Percentiles rank a stretch among this genome's conserved stretches.
These are phyloP conservation scores for Galagoides demidoff DNA, from an alignment of 2,797 vertebrate species.

Conservation along the genomic window DNA sequence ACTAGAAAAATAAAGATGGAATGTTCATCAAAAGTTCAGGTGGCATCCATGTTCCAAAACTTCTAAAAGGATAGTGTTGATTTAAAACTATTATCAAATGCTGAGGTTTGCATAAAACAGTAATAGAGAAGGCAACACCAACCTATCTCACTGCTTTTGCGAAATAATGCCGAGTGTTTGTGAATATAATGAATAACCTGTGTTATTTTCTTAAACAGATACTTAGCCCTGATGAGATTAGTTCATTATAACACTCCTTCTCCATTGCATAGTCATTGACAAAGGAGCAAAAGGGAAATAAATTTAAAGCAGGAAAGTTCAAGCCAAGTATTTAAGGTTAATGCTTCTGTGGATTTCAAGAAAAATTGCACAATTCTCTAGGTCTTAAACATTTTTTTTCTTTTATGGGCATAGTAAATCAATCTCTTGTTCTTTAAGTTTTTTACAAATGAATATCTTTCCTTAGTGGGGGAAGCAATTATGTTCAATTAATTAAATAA, in stretches of 20 bases:
- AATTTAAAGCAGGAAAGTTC: not conserved
- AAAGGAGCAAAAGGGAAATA: not conserved
- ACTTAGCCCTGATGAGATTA: not conserved
- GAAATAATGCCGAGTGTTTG: slow-evolving; percentile 28
- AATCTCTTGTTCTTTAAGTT: not conserved
- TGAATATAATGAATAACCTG: not conserved
- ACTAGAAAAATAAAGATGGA: not conserved
- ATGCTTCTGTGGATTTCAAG: slow-evolving; percentile 20
- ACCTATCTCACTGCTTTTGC: not conserved
- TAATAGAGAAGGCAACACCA: not conserved
- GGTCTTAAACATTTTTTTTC: slow-evolving; percentile 42
- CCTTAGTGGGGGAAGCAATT: not conserved
- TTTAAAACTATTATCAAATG: slow-evolving; percentile 10
- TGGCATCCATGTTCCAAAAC: not conserved
- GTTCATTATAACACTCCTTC: not conserved
- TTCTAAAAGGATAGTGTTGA: not conserved
- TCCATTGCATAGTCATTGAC: not conserved
- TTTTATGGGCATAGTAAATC: not conserved
- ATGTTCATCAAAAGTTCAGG: not conserved
- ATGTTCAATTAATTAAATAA: not conserved
- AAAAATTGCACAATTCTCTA: not conserved
- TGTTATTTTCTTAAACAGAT: not conserved
- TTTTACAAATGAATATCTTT: not conserved
- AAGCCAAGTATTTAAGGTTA: slow-evolving; percentile 35
- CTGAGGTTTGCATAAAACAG: not conserved